Evolutionary conservation across 2,113 vertebrate species (phyloP).

Genomic region (Syngnathus scovelli): DNA sequence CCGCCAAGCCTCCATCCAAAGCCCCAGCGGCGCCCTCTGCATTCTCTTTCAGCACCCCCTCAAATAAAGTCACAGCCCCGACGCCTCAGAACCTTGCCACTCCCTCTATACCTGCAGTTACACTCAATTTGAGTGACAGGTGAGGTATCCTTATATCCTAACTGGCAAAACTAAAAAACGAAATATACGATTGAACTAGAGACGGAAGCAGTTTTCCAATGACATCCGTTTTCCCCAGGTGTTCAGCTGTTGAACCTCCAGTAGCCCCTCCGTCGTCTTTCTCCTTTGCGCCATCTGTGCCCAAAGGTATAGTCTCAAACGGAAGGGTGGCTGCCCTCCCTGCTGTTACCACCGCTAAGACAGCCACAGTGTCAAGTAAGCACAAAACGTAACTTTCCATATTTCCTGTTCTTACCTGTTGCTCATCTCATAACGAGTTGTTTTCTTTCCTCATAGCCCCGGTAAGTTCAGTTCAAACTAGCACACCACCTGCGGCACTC

Average conservation of each 20-base stretch:
- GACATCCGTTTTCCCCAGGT: conserved; percentile 61
- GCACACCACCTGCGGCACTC: conserved; percentile 44
- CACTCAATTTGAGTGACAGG: conserved; percentile 88
- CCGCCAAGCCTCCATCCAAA: conserved; percentile 43
- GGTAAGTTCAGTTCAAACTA: conserved; percentile 63
- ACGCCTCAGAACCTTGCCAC: conserved; percentile 51
- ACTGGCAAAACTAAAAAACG: too few species aligned
- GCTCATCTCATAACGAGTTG: background rate
- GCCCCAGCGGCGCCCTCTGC: conserved; percentile 42
- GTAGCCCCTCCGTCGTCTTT: conserved; percentile 52
- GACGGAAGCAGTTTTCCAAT: background rate
- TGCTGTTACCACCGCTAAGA: conserved; percentile 20
- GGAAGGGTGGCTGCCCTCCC: conserved; percentile 26
- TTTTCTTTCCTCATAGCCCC: conserved; percentile 38
- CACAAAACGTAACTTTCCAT: background rate
- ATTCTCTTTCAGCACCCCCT: conserved; percentile 64
- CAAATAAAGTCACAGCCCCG: conserved; percentile 54
- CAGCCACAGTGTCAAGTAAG: conserved; percentile 52
- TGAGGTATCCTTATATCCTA: conserved; percentile 41
- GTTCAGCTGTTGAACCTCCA: conserved; percentile 62
- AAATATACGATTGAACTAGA: background rate
- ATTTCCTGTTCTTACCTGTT: background rate
- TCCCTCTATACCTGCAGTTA: conserved; percentile 61
- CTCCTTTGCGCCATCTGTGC: conserved; percentile 65
- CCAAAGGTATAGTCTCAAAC: conserved; percentile 62